These are phyloP conservation scores for Terrapene triunguis DNA, from an alignment of 2,113 vertebrate genomes.

Conservation along the genomic window DNA sequence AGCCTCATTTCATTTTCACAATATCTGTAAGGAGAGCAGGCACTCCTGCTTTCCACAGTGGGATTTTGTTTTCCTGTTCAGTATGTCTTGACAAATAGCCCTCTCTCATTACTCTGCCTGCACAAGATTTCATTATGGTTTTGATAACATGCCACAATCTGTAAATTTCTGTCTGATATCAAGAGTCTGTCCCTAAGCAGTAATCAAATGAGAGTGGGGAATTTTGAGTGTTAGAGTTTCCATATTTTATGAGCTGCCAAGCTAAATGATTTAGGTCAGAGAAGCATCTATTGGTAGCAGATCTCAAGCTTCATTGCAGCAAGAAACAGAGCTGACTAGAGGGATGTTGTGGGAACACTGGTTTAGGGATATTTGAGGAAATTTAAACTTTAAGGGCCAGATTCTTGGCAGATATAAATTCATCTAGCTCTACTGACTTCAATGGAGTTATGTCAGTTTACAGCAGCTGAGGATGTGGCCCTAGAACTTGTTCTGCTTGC, in stretches of 20 bases:
- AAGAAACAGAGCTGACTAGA: slow-evolving; percentile 55
- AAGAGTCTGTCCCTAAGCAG: slow-evolving; percentile 70
- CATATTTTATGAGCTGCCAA: slow-evolving; percentile 77
- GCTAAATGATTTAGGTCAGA: slow-evolving; percentile 69
- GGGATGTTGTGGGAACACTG: slow-evolving; percentile 60
- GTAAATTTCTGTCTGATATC: slow-evolving; percentile 73
- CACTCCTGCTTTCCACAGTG: slow-evolving; percentile 70
- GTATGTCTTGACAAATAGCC: slow-evolving; percentile 75
- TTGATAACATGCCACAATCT: slow-evolving; percentile 79
- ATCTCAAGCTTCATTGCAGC: slow-evolving; percentile 64
- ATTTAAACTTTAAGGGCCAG: slow-evolving; percentile 26
- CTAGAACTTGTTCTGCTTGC: not conserved
- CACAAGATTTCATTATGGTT: slow-evolving; percentile 77
- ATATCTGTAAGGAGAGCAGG: slow-evolving; percentile 49
- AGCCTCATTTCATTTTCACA: slow-evolving; percentile 68
- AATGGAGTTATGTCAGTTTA: not conserved
- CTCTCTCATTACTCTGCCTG: slow-evolving; percentile 73
- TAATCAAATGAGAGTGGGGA: slow-evolving; percentile 66
- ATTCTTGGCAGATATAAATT: slow-evolving; percentile 52
- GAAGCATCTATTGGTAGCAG: slow-evolving; percentile 72
- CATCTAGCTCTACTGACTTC: slow-evolving; percentile 42
- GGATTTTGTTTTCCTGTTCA: slow-evolving; percentile 76
- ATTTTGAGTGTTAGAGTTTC: slow-evolving; percentile 76
- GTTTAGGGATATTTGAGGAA: slow-evolving; percentile 49
- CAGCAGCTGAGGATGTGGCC: not conserved